A percentile compares a stretch with the other conserved stretches of the same genome.
Evolutionary conservation across 2,797 vertebrate species (phyloP).

Genomic region (Threskiornis aethiopicus): DNA sequence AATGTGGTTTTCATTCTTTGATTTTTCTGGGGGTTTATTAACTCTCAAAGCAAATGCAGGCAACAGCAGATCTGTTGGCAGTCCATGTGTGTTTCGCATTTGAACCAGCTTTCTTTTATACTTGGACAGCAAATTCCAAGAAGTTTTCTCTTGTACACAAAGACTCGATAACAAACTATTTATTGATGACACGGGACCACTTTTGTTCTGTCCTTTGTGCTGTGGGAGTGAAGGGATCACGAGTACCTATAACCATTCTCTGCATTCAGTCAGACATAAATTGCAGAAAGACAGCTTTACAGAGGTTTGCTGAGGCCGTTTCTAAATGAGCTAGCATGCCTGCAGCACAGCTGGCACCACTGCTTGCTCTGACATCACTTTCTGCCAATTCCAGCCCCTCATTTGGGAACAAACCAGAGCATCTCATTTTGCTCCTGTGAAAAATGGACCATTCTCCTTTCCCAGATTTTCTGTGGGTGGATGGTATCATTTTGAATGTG

Average conservation of each 20-base stretch:
- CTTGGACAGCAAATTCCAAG: conserved; percentile 43
- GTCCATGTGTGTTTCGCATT: neutral
- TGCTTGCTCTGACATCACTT: conserved; percentile 12
- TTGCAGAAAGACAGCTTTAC: conserved; percentile 19
- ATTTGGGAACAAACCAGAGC: neutral
- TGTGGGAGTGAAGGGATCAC: neutral
- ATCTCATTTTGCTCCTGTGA: neutral
- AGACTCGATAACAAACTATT: neutral
- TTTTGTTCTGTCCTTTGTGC: conserved; percentile 8
- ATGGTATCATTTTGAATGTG: neutral
- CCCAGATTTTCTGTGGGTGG: conserved; percentile 30
- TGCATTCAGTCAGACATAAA: conserved; percentile 23
- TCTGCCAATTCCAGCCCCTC: neutral
- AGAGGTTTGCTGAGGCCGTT: neutral
- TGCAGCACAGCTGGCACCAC: conserved; percentile 12
- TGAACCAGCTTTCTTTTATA: conserved; percentile 21
- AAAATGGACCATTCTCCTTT: conserved; percentile 6
- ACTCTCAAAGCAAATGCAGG: conserved; percentile 6
- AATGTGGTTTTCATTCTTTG: neutral
- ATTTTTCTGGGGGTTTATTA: neutral
- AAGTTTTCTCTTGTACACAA: conserved; percentile 28
- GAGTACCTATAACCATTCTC: neutral
- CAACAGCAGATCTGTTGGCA: conserved; percentile 10
- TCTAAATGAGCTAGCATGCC: neutral
- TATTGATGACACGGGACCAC: neutral